phyloP scores from a whole-genome alignment of 2,797 vertebrate species.

The Falco concolor region DNA sequence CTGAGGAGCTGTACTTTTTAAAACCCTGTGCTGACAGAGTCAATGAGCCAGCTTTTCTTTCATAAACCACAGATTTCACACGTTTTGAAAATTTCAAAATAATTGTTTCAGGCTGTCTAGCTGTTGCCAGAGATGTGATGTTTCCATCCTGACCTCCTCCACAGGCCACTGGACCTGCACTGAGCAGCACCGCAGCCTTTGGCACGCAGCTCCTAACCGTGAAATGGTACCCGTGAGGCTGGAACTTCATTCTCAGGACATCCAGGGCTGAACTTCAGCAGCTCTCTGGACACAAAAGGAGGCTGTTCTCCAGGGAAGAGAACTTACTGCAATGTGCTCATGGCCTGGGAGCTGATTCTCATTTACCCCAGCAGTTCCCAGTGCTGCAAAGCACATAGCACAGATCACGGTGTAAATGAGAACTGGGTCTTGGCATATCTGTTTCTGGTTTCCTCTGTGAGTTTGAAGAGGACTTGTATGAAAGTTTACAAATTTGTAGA shows the following conservation, averaged over 20 bases:
- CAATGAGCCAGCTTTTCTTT: neutral
- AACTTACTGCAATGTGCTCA: neutral
- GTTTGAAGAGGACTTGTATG: neutral
- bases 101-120: neutral
- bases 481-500: constrained; percentile 25
- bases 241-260: neutral
- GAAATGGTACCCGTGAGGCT: neutral
- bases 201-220: rapidly evolving
- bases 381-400: neutral
- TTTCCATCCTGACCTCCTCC: neutral
- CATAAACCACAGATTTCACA: neutral
- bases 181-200: neutral
- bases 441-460: constrained; percentile 3
- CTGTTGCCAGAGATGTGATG: neutral
- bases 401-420: neutral
- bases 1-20: neutral
- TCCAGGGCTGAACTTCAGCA: neutral
- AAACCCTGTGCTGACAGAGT: neutral
- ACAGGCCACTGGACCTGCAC: neutral
- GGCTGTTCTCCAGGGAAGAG: neutral
- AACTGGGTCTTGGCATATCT: neutral
- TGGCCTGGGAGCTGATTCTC: neutral
- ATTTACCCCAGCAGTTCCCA: neutral
- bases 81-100: neutral
- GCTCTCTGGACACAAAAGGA: neutral